phyloP scores from a whole-genome alignment of 2,888 invertebrate genomes.

The Catocala nupta region DNA sequence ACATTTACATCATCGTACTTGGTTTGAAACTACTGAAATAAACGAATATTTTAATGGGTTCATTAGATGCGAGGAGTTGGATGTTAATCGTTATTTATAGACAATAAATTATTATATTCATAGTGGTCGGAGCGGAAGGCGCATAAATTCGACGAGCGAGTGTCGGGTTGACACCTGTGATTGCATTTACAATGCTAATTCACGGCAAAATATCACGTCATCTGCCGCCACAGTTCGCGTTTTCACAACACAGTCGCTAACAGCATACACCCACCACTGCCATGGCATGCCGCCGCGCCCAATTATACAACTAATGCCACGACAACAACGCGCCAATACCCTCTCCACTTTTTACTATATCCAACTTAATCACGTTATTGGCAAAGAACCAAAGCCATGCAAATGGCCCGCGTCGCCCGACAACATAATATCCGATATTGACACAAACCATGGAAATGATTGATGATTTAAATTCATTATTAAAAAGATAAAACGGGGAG shows the following conservation, averaged over 20 bases:
- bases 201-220: conserved; percentile 80
- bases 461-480: conserved; percentile 76
- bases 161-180: conserved; percentile 85
- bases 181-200: conserved; percentile 88
- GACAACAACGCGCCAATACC: conserved; percentile 17
- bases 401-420: conserved; percentile 29
- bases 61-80: conserved; percentile 68
- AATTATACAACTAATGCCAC: conserved; percentile 35
- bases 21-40: conserved; percentile 51
- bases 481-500: conserved; percentile 74
- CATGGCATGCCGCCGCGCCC: conserved; percentile 32
- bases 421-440: conserved; percentile 53
- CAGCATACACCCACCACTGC: conserved; percentile 26
- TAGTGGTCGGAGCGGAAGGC: conserved; percentile 78
- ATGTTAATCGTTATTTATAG: conserved; percentile 80
- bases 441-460: conserved; percentile 61
- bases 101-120: conserved; percentile 82
- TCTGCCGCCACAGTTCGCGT: conserved; percentile 63
- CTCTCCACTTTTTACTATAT: conserved; percentile 28
- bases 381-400: conserved; percentile 30
- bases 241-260: conserved; percentile 56
- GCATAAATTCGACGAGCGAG: conserved; percentile 84
- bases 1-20: conserved; percentile 34
- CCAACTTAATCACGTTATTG: conserved; percentile 39
- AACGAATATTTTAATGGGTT: conserved; percentile 69